phyloP scores from a whole-genome alignment of 2,888 invertebrate species.

The Slavum lentiscoides region DNA sequence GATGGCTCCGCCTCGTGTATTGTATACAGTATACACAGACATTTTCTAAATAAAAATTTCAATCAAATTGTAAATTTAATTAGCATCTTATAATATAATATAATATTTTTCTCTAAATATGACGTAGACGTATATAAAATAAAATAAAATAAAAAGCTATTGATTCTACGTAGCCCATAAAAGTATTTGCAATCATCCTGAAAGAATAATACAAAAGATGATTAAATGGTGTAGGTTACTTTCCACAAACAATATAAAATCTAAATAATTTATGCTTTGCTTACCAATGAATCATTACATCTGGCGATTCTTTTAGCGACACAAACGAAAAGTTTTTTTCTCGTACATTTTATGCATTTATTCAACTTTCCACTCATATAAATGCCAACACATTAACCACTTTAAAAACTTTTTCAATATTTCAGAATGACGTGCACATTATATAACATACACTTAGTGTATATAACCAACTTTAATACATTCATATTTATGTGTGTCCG shows the following conservation, averaged over 20 bases:
- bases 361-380: conserved; percentile 6
- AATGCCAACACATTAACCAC: conserved; percentile 27
- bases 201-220: conserved; percentile 5
- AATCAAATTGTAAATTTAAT: too few species aligned
- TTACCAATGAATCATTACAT: conserved; percentile 35
- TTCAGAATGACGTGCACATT: not conserved
- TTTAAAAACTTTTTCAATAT: conserved; percentile 43
- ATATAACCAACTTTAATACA: too few species aligned
- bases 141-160: not conserved
- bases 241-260: conserved; percentile 22
- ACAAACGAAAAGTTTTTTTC: conserved; percentile 13
- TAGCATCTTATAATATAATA: too few species aligned
- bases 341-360: conserved; percentile 20
- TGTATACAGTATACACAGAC: too few species aligned
- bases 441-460: not conserved
- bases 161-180: not conserved
- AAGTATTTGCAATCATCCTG: not conserved
- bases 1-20: too few species aligned
- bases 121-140: too few species aligned
- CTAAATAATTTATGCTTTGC: conserved; percentile 16
- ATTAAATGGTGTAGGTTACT: not conserved
- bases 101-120: too few species aligned
- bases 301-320: not conserved
- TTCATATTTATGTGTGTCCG: too few species aligned
- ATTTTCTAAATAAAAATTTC: too few species aligned